Base-by-base conservation (phyloP, 2,888 invertebrate genomes). In the Parapristionchus giblindavisi region DNA sequence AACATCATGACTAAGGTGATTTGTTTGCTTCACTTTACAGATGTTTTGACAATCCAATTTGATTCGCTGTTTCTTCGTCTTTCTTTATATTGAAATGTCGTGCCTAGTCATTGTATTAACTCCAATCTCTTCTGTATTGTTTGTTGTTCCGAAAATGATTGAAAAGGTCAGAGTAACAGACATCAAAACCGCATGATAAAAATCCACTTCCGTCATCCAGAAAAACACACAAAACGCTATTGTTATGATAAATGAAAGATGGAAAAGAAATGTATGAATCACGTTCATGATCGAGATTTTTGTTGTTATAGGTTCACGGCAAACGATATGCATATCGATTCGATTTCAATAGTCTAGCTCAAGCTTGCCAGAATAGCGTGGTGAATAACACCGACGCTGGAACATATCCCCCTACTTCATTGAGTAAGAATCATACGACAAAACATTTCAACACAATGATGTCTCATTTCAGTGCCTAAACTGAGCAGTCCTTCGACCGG, bases 321-420 rank as follows among this genome's bases (percentile, higher is more conserved):
- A 96, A 96, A 89, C 91, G 97, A 0, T 95, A 95, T 90, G 94
- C 95, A 63, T 95, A 95, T 91, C 94, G 94, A 89, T 99, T 96
- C 90, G 96, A 96, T 90, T 97, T 96, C 74, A 81, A 85, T 73
- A 85, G 85, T 40, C 76, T 85, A 27, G 83, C 83, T 8, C 83
- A 83, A 74, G 85, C 85, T 21, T 85, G 85, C 68, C 84, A 85
- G 52, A 75, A 71, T 60, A 63, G 71, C 17, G 77, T 56, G 38
- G 27, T 40, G 32, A 71, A 48, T 56, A 56, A 40, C 34, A n/a
- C 36, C 2, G 70, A 71, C 14, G 70, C 32, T 4, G 34, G 34
- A 27, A 34, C 27, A 32, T 71, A 71, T 24, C 70, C 54, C 3
- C 54, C 24, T 24, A 71, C 36, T 40, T 38, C 40, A 6, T 24